A percentile compares a stretch with the other conserved stretches of the same genome.
Evolutionary conservation across 2,888 invertebrate species (phyloP).

Genomic region (Stenodera caucasica): DNA sequence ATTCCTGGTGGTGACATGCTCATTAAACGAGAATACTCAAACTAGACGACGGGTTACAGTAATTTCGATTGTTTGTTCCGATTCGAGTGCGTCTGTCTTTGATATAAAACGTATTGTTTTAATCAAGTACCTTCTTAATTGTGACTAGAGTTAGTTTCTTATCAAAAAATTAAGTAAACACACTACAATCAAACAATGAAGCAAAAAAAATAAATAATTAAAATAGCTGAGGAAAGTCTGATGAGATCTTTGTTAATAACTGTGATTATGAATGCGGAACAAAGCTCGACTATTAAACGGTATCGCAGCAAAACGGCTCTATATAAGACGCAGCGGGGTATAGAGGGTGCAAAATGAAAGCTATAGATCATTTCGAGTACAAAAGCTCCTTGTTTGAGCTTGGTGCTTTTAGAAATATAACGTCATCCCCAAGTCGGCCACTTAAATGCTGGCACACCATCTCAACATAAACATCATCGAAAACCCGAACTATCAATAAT

Average conservation of each 20-base stretch:
- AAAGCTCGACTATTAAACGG: conserved; percentile 37
- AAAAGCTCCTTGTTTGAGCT: conserved; percentile 41
- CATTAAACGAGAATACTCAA: conserved; percentile 38
- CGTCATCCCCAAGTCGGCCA: conserved; percentile 36
- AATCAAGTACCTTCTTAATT: neutral
- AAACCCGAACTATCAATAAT: neutral
- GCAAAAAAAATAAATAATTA: neutral
- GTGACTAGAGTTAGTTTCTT: neutral
- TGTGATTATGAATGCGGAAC: conserved; percentile 10
- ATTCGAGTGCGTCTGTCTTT: conserved; percentile 36
- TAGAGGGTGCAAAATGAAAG: conserved; percentile 48
- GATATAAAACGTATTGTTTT: conserved; percentile 37
- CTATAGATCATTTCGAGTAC: conserved; percentile 52
- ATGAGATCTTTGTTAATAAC: conserved; percentile 1
- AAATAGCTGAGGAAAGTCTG: neutral
- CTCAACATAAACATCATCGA: neutral
- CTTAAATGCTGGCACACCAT: conserved; percentile 23
- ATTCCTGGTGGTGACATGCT: conserved; percentile 47
- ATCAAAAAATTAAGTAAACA: too few species aligned
- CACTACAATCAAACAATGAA: neutral
- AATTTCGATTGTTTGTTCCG: conserved; percentile 43
- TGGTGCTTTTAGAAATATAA: conserved; percentile 23
- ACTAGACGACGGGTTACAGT: conserved; percentile 27
- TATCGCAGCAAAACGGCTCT: conserved; percentile 33
- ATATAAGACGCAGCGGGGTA: conserved; percentile 29